A percentile compares a stretch with the other conserved stretches of the same genome.
phyloP scores from a whole-genome alignment of 2,888 invertebrate genomes.

The Terebella lapidaria region DNA sequence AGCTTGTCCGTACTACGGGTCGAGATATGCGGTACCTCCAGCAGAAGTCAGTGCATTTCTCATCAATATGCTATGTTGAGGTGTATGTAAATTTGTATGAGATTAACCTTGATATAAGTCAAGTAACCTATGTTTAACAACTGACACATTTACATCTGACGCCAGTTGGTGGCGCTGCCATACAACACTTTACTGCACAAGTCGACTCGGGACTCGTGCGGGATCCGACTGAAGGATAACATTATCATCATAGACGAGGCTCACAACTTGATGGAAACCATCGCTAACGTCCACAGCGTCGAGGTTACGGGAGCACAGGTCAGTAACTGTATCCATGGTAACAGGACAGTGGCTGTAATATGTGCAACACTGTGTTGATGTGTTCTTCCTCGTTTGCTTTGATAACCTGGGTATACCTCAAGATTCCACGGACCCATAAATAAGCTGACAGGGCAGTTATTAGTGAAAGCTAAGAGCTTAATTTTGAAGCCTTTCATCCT shows the following conservation, averaged over 20 bases:
- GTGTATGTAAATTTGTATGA: too few relatives aligned
- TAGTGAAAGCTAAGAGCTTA: too few relatives aligned
- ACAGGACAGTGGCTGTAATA: neutral
- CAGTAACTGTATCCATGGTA: neutral
- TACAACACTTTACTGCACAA: slow-evolving; percentile 74
- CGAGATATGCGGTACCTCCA: slow-evolving; percentile 73
- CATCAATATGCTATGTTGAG: too few relatives aligned
- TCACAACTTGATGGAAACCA: slow-evolving; percentile 87
- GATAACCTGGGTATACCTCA: too few relatives aligned
- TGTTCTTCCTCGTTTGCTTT: too few relatives aligned
- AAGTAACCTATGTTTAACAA: too few relatives aligned
- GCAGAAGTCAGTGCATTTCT: slow-evolving; percentile 62
- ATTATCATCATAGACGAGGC: slow-evolving; percentile 90
- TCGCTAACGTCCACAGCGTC: slow-evolving; percentile 78
- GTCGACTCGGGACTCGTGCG: slow-evolving; percentile 69
- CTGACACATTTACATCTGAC: neutral
- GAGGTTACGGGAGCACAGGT: slow-evolving; percentile 66
- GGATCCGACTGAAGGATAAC: slow-evolving; percentile 65
- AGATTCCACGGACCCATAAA: too few relatives aligned
- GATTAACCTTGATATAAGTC: too few relatives aligned
- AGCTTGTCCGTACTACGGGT: slow-evolving; percentile 92
- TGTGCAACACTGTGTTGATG: too few relatives aligned
- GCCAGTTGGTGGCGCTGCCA: slow-evolving; percentile 62
- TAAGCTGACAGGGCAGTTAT: too few relatives aligned
- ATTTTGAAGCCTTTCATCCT: too few relatives aligned